phyloP scores from a whole-genome alignment of 2,797 vertebrate genomes.

The Chrysocyon brachyurus region DNA sequence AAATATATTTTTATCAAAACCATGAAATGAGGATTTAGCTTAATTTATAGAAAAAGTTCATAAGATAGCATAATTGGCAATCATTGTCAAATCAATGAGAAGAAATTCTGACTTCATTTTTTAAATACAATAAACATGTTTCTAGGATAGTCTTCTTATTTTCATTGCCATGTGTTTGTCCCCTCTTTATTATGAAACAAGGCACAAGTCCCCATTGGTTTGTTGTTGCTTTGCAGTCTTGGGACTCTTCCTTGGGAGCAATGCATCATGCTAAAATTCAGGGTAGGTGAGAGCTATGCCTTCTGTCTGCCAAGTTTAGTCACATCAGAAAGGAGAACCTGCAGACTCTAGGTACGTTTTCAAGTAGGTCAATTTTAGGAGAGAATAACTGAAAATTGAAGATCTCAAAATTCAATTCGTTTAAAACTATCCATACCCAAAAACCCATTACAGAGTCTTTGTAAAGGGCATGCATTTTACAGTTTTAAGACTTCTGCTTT shows the following conservation, averaged over 20 bases:
- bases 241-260: background rate
- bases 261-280: background rate
- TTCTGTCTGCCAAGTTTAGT: background rate
- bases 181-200: background rate
- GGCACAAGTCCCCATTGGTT: background rate
- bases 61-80: background rate
- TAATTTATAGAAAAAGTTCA: background rate
- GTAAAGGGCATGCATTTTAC: background rate
- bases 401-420: background rate
- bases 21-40: background rate
- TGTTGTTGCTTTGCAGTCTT: background rate
- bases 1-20: background rate
- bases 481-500: background rate
- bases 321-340: background rate
- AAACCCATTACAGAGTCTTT: background rate
- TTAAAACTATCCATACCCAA: background rate
- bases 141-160: background rate
- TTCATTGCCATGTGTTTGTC: background rate
- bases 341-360: background rate
- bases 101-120: background rate
- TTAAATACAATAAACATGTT: background rate
- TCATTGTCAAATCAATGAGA: background rate
- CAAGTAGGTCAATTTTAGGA: background rate
- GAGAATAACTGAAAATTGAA: background rate
- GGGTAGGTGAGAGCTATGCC: background rate